Base-by-base conservation (phyloP, 2,888 invertebrate genomes). In the Gymnosoma rotundatum region DNA sequence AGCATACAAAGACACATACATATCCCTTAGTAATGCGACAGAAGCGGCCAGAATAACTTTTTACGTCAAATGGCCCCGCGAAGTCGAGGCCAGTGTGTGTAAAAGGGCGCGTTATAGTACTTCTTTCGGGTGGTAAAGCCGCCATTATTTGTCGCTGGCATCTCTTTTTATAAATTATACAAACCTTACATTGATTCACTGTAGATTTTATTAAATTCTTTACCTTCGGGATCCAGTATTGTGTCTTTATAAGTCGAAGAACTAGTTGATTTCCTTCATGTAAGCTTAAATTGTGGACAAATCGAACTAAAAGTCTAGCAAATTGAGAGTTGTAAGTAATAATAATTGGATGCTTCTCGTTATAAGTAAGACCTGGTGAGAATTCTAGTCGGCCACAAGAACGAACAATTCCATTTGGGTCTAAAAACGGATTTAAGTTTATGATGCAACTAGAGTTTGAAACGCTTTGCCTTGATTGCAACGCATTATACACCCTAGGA, bases 351-450 rank as follows among this genome's bases (percentile, higher is more conserved):
- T 25, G 25, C 4, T 25, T 25, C 25, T 25, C 25, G 25, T 25
- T 25, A 56, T 56, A 56, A 54, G 10, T 21, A 8, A 54, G 38
- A 38, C 38, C 38, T 8, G 12, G 38, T 12, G 38, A 38, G 12
- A 6, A 38, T 38, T 38, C 1, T 38, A 38, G 12, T 38, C 38
- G 38, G 38, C 38, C 38, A 38, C 38, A 38, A 38, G 12, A 38
- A 8, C 38, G 7, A 38, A 38, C 12, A 10, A 38, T 38, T 38
- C 6, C 38, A 8, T 38, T 38, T 38, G 48, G 48, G 16, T 48
- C 48, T 16, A 48, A 48, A 32, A 48, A 64, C 6, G 25, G 64
- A n/a, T 64, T 48, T 12, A 64, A n/a, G n/a, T 64, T 64, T 38
- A 38, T 4, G 8, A 38, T 38, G 38, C 38, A 10, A 12, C 38